Base-by-base conservation (phyloP, 2,888 invertebrate species). In the Coenonympha glycerion region DNA sequence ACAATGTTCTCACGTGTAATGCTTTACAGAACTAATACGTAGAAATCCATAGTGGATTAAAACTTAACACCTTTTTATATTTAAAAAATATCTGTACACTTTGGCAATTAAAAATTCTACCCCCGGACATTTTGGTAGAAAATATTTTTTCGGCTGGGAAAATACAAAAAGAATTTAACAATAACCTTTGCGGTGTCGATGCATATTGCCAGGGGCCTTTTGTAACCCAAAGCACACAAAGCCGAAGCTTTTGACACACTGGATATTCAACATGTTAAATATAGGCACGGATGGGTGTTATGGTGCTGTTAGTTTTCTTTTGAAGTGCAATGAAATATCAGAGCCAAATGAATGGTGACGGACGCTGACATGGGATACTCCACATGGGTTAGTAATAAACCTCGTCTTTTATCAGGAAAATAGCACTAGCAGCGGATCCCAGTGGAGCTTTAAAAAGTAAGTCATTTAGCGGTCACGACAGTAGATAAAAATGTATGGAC, bases 151-250 rank as follows among this genome's bases (percentile, higher is more conserved):
- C 13, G 6, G 8, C 15, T 13, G 11, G 19, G 8, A 37, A 37
- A 22, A 37, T 22, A 22, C 13, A 37, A 22, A 31, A 37, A 37
- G 22, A 15, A 37, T 9, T 13, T 15, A 37, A 39, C 22, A 8
- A 39, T 22, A 22, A 39, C 22, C 22, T 39, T 39, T 24, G 39
- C 13, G 9, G 24, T 39, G 39, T 39, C 39, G 22, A 22, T 15
- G 39, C 22, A 39, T 22, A 39, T 39, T 39, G 24, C 22, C 21
- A 13, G 22, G 2, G 11, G 15, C 24, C 39, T 15, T 39, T 24
- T 39, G 39, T 39, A 9, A 39, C 15, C 39, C 9, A 24, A 39
- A 39, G 15, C 24, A 24, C 22, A 39, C 39, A 39, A 39, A 39
- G 39, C 37, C 22, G 1, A n/a, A 8, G 37, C 39, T 39, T n/a